phyloP scores from a whole-genome alignment of 2,888 invertebrate species.

The Lasioglossum zephyrum region DNA sequence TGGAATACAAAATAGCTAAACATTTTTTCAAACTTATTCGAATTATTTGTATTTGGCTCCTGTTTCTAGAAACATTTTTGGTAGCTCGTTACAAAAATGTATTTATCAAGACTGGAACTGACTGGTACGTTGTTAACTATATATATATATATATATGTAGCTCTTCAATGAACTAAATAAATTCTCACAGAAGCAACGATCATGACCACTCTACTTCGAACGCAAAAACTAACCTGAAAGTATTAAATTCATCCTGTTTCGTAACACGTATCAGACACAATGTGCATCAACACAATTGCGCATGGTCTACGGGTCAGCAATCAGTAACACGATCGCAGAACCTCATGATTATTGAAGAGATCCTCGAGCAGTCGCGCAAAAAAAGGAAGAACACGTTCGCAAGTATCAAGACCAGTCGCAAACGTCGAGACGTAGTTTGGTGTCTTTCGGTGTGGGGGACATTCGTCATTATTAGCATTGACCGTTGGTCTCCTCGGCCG shows the following conservation, averaged over 20 bases:
- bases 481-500: constrained; percentile 73
- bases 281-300: neutral
- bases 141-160: too few relatives aligned
- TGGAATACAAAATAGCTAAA: neutral
- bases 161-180: neutral
- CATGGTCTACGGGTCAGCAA: constrained; percentile 1
- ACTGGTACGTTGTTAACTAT: too few relatives aligned
- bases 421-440: constrained; percentile 53
- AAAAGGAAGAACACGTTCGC: constrained; percentile 5
- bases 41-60: too few relatives aligned
- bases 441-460: constrained; percentile 72
- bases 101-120: too few relatives aligned
- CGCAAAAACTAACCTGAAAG: neutral
- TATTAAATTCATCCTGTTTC: neutral
- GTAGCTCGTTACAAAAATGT: too few relatives aligned
- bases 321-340: constrained; percentile 35
- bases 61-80: too few relatives aligned
- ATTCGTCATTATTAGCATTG: constrained; percentile 81
- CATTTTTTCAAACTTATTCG: neutral
- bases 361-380: constrained; percentile 26
- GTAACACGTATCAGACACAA: too few relatives aligned
- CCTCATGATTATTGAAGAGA: constrained; percentile 61
- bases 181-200: neutral
- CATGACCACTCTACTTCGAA: neutral
- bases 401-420: constrained; percentile 61